A percentile compares a stretch with the other conserved stretches of the same genome.
Evolutionary conservation across 2,113 vertebrate species (phyloP).

Genomic region (Nanger granti): DNA sequence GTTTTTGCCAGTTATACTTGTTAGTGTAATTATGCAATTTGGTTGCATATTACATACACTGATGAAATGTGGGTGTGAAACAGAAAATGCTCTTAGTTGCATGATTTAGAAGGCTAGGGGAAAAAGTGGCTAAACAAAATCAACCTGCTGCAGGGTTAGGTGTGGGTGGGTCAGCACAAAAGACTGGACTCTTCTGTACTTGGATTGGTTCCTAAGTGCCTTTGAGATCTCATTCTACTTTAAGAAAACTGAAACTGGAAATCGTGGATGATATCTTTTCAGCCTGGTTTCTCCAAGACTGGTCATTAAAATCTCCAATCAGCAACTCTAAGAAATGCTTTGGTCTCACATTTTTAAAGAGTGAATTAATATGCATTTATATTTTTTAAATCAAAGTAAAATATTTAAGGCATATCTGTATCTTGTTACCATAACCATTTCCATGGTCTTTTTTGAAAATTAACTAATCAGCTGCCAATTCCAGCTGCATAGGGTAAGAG

Average conservation of each 20-base stretch:
- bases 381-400: not conserved
- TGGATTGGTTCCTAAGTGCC: not conserved
- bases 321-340: not conserved
- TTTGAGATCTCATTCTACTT: not conserved
- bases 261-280: not conserved
- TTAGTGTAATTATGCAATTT: slow-evolving; percentile 10
- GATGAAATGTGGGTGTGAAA: not conserved
- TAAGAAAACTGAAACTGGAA: not conserved
- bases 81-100: not conserved
- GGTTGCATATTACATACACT: not conserved
- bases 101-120: not conserved
- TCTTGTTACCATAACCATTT: not conserved
- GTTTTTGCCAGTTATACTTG: slow-evolving; percentile 6
- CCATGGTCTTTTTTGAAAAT: not conserved
- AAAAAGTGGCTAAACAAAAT: not conserved
- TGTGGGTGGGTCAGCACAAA: not conserved
- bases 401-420: not conserved
- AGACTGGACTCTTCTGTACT: not conserved
- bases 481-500: not conserved
- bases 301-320: not conserved
- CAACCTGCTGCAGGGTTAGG: not conserved
- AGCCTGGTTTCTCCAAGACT: not conserved
- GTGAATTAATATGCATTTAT: not conserved
- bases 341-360: not conserved
- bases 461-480: not conserved